Evolutionary conservation across 2,888 invertebrate species (phyloP).

Genomic region (Rugalucina vietnamica): DNA sequence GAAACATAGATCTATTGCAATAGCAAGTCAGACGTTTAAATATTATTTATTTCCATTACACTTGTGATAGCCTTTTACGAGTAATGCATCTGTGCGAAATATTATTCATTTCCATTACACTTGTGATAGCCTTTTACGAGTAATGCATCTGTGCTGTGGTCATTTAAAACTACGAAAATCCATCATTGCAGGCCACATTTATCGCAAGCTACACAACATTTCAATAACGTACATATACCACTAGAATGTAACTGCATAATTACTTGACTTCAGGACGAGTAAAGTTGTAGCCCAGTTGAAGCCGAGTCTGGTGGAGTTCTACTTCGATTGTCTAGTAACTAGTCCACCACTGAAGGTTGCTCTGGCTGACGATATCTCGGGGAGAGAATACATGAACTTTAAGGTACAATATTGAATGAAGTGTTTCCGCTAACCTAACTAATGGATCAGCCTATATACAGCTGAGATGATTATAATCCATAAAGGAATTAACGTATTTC

Average conservation of each 20-base stretch:
- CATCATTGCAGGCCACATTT: too few species aligned
- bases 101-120: too few species aligned
- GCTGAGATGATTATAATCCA: not conserved
- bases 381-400: not conserved
- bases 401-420: not conserved
- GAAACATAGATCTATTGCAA: too few species aligned
- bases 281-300: not conserved
- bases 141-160: too few species aligned
- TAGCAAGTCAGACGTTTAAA: too few species aligned
- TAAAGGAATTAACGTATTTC: not conserved
- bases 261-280: constrained; percentile 25
- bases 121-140: too few species aligned
- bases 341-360: constrained; percentile 11
- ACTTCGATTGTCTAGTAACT: not conserved
- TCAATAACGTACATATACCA: too few species aligned
- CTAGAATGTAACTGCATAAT: not conserved
- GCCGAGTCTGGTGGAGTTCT: not conserved
- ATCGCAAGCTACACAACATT: too few species aligned
- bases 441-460: not conserved
- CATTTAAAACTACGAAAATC: too few species aligned
- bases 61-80: too few species aligned
- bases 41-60: too few species aligned
- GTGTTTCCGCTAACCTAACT: not conserved
- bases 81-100: too few species aligned
- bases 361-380: constrained; percentile 4